Evolutionary conservation across 2,113 vertebrate genomes (phyloP), one percentile per base, ranked within the genome.

Genomic region (Struthio camelus): DNA sequence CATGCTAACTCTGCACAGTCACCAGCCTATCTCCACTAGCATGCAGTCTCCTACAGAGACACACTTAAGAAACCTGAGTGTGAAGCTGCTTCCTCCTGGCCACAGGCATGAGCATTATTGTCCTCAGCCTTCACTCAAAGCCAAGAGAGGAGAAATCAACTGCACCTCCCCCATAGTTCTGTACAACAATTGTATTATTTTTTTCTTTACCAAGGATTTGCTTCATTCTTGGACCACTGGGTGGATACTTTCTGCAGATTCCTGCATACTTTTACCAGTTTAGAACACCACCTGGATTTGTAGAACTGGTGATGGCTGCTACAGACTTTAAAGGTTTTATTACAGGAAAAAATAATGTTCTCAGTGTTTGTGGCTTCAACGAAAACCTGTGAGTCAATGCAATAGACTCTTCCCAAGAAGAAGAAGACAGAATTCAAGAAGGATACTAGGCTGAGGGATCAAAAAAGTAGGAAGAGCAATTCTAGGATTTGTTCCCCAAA

Each of bases 51-150:
- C 46, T 38, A 4, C 3, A 56, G 58, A 79, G 27, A 50, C 20
- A 44, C 14, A 9, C 9, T 50, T 16, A 38, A 12, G 36, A 0
- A 15, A 61, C 3, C 2, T 0, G 7, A n/a, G 4, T 11, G 32
- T 48, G 62, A 59, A 86, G 64, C 19, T 82, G 28, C 14, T 77
- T 84, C 25, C 27, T 51, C 46, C 24, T 54, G 14, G 32, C 32
- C 38, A 34, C 17, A 58, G 30, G 27, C 22, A 48, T 1, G 1
- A 59, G 5, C 61, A 77, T 5, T 51, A 46, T 19, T 40, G 51
- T 66, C n/a, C 12, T 75, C 34, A 75, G 36, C 38, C 81, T 77
- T 38, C 28, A 64, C 27, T 46, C 30, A 89, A 40, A 65, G 13
- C 8, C 58, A 36, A 67, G 18, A 76, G 42, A 82, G 42, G 10